These are phyloP conservation scores for Rhagoletis pomonella DNA, from an alignment of 1,140 invertebrate species.

Conservation along the genomic window DNA sequence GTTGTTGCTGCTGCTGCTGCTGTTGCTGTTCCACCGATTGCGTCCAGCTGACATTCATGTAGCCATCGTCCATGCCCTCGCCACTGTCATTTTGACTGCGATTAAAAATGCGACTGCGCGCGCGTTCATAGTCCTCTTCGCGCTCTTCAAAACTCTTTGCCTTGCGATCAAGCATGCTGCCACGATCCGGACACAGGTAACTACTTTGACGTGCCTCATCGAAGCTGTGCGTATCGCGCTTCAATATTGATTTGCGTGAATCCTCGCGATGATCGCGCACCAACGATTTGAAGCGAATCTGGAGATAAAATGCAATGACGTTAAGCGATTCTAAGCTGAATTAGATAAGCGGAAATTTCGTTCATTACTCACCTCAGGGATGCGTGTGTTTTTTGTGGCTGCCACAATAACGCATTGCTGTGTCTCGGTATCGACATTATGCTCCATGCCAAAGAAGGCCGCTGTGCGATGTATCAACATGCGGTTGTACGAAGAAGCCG, in stretches of 20 bases:
- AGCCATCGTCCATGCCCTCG: constrained; percentile 60
- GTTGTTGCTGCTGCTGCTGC: constrained; percentile 61
- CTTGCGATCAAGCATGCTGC: constrained; percentile 80
- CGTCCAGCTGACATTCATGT: constrained; percentile 60
- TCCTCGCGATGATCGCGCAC: constrained; percentile 80
- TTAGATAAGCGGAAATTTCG: background rate
- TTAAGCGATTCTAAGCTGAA: too few relatives aligned
- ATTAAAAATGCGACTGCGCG: constrained; percentile 85
- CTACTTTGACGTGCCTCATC: constrained; percentile 78
- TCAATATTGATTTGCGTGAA: constrained; percentile 87
- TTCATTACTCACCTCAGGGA: constrained; percentile 76
- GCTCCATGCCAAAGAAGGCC: constrained; percentile 94
- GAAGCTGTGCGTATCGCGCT: constrained; percentile 86
- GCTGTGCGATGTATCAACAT: constrained; percentile 96
- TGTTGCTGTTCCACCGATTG: constrained; percentile 63
- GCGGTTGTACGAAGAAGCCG: constrained; percentile 94
- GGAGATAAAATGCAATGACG: background rate
- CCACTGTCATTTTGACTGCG: constrained; percentile 75
- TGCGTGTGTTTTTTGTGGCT: constrained; percentile 84
- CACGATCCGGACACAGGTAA: constrained; percentile 77
- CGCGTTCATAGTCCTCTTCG: constrained; percentile 90
- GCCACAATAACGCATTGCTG: constrained; percentile 86
- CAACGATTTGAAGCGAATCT: constrained; percentile 79
- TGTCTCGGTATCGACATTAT: constrained; percentile 89
- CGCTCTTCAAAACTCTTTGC: constrained; percentile 94